Conservation (phyloP, 2,888 invertebrate species). For the Lottia scabra region DNA sequence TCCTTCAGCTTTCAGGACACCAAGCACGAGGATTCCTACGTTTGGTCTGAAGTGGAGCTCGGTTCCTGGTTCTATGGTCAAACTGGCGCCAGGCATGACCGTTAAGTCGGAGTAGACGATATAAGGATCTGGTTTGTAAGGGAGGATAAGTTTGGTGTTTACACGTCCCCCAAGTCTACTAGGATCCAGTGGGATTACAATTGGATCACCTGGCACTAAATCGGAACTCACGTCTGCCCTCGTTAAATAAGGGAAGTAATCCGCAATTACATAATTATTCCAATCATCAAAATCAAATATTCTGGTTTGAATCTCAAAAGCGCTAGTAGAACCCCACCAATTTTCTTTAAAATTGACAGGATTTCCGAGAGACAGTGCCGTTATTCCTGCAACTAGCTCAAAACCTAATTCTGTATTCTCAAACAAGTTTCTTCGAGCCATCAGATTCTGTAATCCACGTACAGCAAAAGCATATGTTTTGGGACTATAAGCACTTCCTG, state of each 20-base stretch:
- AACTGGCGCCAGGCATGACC: conserved; percentile 91
- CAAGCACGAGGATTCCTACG: conserved; percentile 94
- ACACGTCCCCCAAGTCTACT: conserved; percentile 71
- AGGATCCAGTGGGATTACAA: conserved; percentile 47
- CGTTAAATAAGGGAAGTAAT: conserved; percentile 87
- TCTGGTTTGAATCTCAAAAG: conserved; percentile 80
- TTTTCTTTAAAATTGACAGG: conserved; percentile 90
- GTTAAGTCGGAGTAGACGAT: conserved; percentile 88
- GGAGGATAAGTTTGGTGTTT: conserved; percentile 72
- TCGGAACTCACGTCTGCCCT: conserved; percentile 68
- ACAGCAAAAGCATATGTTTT: conserved; percentile 84
- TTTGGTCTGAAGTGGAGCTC: conserved; percentile 94
- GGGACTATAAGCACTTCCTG: conserved; percentile 49
- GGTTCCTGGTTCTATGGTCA: conserved; percentile 90
- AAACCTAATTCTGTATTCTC: conserved; percentile 77
- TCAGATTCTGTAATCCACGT: conserved; percentile 93
- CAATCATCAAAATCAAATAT: conserved; percentile 99
- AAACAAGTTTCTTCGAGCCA: conserved; percentile 89
- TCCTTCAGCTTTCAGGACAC: conserved; percentile 87
- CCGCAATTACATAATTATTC: conserved; percentile 96
- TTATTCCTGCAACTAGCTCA: conserved; percentile 87
- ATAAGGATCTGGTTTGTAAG: conserved; percentile 51
- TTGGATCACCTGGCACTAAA: conserved; percentile 43
- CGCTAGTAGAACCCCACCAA: conserved; percentile 92
- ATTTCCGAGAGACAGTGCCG: conserved; percentile 88